Conservation (phyloP, 2,113 vertebrate species). For the Elephas maximus region DNA sequence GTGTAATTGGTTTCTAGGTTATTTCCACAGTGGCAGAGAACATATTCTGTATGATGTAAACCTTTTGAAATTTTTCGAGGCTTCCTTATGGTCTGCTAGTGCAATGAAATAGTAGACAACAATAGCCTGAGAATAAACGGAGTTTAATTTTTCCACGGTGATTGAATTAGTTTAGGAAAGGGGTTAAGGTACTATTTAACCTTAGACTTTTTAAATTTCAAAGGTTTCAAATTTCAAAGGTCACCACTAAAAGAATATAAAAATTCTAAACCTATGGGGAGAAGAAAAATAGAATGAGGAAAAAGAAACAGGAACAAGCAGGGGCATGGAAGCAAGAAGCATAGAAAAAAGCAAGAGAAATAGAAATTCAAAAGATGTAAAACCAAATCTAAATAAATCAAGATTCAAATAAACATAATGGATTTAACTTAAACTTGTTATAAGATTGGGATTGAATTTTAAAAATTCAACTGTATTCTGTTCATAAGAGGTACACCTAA, state of each 20-base stretch:
- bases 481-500: not conserved
- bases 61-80: not conserved
- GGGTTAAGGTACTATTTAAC: constrained; percentile 21
- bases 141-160: not conserved
- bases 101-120: not conserved
- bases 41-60: not conserved
- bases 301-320: not conserved
- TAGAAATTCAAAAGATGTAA: not conserved
- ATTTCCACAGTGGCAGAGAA: not conserved
- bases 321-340: not conserved
- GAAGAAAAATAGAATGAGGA: not conserved
- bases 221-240: not conserved
- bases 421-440: not conserved
- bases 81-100: not conserved
- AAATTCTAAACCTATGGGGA: constrained; percentile 14
- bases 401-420: not conserved
- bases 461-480: not conserved
- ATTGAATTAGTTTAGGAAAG: constrained; percentile 19
- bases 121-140: not conserved
- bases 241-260: constrained; percentile 13
- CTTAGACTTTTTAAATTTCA: constrained; percentile 5
- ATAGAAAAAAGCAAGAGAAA: constrained; percentile 16
- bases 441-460: constrained; percentile 15
- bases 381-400: not conserved
- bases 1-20: constrained; percentile 14